These are phyloP conservation scores for Terrapene triunguis DNA, from an alignment of 2,113 vertebrate species.

Conservation along the genomic window DNA sequence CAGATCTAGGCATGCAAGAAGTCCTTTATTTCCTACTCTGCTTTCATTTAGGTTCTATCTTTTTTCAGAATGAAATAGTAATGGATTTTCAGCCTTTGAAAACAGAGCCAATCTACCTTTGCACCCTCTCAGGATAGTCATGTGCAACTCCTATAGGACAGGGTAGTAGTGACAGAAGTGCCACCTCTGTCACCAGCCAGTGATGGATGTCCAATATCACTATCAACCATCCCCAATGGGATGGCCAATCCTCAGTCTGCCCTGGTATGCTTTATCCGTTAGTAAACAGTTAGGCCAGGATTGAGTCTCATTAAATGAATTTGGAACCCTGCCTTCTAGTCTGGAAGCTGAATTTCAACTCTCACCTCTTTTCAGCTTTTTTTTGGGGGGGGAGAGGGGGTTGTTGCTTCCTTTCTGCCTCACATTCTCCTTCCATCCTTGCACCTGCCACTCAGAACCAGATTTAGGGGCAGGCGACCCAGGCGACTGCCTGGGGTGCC, in stretches of 20 bases:
- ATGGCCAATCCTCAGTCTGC: background rate
- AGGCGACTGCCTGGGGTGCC: no score
- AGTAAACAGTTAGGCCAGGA: constrained; percentile 1
- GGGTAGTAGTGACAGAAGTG: fast-evolving
- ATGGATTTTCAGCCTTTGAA: background rate
- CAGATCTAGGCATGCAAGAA: background rate
- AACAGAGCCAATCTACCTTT: constrained; percentile 1
- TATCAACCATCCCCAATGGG: background rate
- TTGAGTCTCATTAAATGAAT: background rate
- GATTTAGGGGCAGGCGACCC: no score
- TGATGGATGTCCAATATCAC: background rate
- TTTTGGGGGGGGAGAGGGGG: no score
- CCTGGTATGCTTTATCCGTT: constrained; percentile 36
- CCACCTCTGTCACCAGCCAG: background rate
- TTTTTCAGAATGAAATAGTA: constrained; percentile 11
- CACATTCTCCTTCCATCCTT: background rate
- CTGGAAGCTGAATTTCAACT: constrained; percentile 18
- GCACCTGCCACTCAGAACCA: background rate
- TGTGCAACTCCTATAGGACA: background rate
- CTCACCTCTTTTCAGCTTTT: background rate
- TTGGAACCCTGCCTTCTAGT: background rate
- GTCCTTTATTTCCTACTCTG: background rate
- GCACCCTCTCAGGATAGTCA: background rate
- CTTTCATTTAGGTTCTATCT: background rate
- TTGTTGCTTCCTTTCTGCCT: background rate